A percentile compares a stretch with the other conserved stretches of the same genome.
These are phyloP conservation scores for Parazoanthus atlanticus DNA, from an alignment of 92 coral and sea anemone genomes.

Conservation along the genomic window DNA sequence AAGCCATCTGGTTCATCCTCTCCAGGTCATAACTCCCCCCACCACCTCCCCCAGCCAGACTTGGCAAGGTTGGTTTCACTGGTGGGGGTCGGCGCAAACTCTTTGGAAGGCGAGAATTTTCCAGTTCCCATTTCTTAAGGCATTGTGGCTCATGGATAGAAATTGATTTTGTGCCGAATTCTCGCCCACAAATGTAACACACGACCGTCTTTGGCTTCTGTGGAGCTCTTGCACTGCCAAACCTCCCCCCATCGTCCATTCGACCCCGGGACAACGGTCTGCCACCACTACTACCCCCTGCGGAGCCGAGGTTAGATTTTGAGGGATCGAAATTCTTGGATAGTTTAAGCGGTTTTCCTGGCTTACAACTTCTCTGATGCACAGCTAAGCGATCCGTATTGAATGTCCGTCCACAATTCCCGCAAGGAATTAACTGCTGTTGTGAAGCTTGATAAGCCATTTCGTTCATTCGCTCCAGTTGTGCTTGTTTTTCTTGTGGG, in stretches of 20 bases:
- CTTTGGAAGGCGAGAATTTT: constrained; percentile 84
- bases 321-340: constrained; percentile 72
- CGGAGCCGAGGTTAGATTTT: constrained; percentile 50
- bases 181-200: constrained; percentile 97
- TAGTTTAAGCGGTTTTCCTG: constrained; percentile 73
- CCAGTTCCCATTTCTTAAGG: constrained; percentile 92
- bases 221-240: constrained; percentile 66
- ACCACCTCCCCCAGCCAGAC: constrained; percentile 66
- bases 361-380: constrained; percentile 92
- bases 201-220: constrained; percentile 88
- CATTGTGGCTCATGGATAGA: constrained; percentile 98
- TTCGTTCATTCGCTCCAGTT: constrained; percentile 93
- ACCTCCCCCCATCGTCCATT: constrained; percentile 41
- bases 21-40: constrained; percentile 65
- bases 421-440: constrained; percentile 87
- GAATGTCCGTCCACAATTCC: constrained; percentile 93
- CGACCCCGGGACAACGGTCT: constrained; percentile 52
- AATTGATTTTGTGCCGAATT: constrained; percentile 95
- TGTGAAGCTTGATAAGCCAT: constrained; percentile 87
- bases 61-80: constrained; percentile 89
- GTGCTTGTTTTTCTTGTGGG: constrained; percentile 67
- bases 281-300: constrained; percentile 7
- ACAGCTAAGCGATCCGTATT: constrained; percentile 91
- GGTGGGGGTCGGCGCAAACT: constrained; percentile 85
- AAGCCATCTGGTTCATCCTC: constrained; percentile 83